phyloP scores from a whole-genome alignment of 2,113 vertebrate genomes.

The Panthera tigris region DNA sequence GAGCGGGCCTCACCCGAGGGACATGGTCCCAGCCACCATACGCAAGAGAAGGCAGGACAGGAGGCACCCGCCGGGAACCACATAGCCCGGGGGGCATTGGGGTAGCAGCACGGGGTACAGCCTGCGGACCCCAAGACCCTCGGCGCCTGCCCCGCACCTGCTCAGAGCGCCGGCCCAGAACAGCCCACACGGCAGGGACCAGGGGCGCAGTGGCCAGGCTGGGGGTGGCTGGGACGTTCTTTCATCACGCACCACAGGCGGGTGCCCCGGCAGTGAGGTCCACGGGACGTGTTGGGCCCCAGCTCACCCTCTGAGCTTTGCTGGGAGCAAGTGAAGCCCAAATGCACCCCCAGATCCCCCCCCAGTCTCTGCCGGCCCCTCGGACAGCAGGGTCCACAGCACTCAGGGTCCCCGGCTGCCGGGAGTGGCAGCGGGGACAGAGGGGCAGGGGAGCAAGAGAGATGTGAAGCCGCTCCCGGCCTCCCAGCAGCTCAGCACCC shows the following conservation, averaged over 20 bases:
- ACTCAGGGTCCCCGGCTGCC: background rate
- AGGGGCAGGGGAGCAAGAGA: too few relatives aligned
- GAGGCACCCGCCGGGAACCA: too few relatives aligned
- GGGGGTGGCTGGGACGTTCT: background rate
- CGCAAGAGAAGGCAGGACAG: too few relatives aligned
- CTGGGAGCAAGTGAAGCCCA: too few relatives aligned
- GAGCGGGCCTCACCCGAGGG: too few relatives aligned
- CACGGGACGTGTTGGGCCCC: too few relatives aligned
- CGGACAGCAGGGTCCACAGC: fast-evolving
- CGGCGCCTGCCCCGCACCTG: background rate
- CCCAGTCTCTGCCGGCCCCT: too few relatives aligned
- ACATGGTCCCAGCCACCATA: too few relatives aligned
- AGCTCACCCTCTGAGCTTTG: background rate
- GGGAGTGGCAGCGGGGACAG: background rate
- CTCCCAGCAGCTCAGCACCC: fast-evolving
- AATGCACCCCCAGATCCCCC: background rate
- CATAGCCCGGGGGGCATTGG: too few relatives aligned
- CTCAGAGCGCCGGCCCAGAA: fast-evolving
- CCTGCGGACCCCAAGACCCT: background rate
- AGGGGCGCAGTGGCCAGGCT: background rate
- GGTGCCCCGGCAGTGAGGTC: background rate
- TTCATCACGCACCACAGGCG: too few relatives aligned
- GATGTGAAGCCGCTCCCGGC: fast-evolving
- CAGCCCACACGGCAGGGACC: background rate
- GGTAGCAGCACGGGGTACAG: background rate